Base-by-base conservation (phyloP, 2,797 vertebrate species). In the Okamejei kenojei region DNA sequence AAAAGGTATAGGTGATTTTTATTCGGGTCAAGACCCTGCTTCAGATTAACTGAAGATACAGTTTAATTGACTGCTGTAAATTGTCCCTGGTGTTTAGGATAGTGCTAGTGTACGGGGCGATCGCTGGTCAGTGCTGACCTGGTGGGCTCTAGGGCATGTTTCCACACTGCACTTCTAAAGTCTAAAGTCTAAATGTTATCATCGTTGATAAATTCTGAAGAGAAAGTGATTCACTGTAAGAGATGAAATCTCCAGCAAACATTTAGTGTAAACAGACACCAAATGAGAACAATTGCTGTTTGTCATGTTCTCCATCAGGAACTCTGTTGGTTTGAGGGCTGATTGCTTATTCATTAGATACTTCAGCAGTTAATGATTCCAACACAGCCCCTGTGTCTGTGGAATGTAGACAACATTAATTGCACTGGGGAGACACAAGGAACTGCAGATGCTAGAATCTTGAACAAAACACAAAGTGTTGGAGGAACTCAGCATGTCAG, bases 261-360 rank as follows among this genome's bases (percentile, higher is more conserved):
- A 26, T 15, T 74, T 19, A 92, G 35, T 45, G 90, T 92, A 92
- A 92, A 76, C 71, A 90, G 86, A 35, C 15, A n/a, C 7, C 86
- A 63, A 88, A 19, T 26, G 65, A 92, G 45, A 71, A 92, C 71
- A 92, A 74, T 92, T 74, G 45, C 9, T 92, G 15, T 92, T 92
- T 92, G 90, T 29, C 38, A 54, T 29, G 45, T 38, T 38, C 38
- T 74, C 35, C 90, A 29, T 45, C 38, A 76, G 38, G 38, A 74
- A 92, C 10, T 54, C 90, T 92, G 90, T 74, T 92, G 74, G 90
- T n/a, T n/a, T 74, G 23, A 54, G 38, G 17, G 35, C 45, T 92
- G 35, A 92, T 92, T 74, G 76, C 90, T 92, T 92, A 92, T 92
- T 92, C 71, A 92, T 76, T 74, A 71, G 74, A 11, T 54, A 74